phyloP scores from a whole-genome alignment of 2,113 vertebrate species.

The Misgurnus anguillicaudatus region DNA sequence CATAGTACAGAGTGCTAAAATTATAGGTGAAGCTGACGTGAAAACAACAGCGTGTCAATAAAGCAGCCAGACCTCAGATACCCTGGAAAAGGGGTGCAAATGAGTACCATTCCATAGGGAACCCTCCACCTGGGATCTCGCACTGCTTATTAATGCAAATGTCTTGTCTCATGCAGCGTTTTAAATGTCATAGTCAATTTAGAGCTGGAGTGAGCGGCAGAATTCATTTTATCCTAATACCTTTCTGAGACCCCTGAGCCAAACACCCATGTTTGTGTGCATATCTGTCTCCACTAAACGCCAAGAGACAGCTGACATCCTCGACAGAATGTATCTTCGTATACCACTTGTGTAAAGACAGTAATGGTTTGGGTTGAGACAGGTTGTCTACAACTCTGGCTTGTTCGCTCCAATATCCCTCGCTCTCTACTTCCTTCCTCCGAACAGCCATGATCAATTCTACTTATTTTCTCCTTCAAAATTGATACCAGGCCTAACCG shows the following conservation, averaged over 20 bases:
- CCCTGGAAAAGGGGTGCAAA: constrained; percentile 31
- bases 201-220: constrained; percentile 45
- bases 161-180: constrained; percentile 49
- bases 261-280: constrained; percentile 10
- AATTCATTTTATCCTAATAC: constrained; percentile 40
- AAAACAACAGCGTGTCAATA: constrained; percentile 15
- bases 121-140: not conserved
- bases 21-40: constrained; percentile 12
- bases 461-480: constrained; percentile 22
- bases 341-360: constrained; percentile 2
- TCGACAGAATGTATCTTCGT: constrained; percentile 41
- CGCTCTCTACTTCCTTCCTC: not conserved
- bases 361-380: constrained; percentile 11
- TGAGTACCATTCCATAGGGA: constrained; percentile 27
- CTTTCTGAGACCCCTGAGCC: constrained; percentile 20
- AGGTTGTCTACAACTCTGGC: constrained; percentile 1
- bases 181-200: constrained; percentile 60
- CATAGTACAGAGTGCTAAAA: constrained; percentile 15
- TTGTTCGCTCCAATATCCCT: not conserved
- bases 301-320: constrained; percentile 49
- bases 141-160: constrained; percentile 56
- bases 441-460: constrained; percentile 27
- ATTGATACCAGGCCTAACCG: constrained; percentile 1
- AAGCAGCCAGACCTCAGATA: not conserved
- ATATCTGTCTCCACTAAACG: constrained; percentile 36